A percentile compares a stretch with the other conserved stretches of the same genome.
Conservation (phyloP, 2,113 vertebrate species). For the Glareola pratincola region DNA sequence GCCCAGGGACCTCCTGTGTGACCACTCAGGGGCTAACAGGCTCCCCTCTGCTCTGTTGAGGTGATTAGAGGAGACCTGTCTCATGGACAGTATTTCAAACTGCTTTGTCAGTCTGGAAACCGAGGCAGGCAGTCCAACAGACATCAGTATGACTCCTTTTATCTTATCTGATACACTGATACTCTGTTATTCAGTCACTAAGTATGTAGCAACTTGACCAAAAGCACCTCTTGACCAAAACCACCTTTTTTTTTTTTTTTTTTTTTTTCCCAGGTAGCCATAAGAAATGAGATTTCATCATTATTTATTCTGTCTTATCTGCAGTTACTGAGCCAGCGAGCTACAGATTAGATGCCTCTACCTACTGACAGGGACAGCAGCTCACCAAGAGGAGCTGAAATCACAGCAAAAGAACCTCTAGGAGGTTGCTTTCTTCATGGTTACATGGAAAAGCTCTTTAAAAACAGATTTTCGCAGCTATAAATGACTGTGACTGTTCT, state of each 20-base stretch:
- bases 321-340: neutral
- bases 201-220: conserved; percentile 42
- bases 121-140: neutral
- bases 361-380: neutral
- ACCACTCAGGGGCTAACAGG: neutral
- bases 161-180: conserved; percentile 12
- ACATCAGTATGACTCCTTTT: neutral
- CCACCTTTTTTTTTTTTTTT: neutral
- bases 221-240: neutral
- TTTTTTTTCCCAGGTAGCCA: neutral
- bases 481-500: neutral
- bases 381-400: neutral
- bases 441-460: neutral
- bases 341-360: neutral
- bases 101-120: neutral
- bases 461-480: neutral
- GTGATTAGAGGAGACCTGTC: neutral
- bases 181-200: conserved; percentile 41
- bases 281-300: conserved; percentile 18
- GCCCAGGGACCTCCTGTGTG: neutral
- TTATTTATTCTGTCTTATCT: conserved; percentile 54
- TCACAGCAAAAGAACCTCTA: neutral
- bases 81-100: neutral
- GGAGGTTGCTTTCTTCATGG: neutral
- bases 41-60: neutral